Conservation (phyloP, 2,113 vertebrate species). For the Thalassarche chlororhynchos region DNA sequence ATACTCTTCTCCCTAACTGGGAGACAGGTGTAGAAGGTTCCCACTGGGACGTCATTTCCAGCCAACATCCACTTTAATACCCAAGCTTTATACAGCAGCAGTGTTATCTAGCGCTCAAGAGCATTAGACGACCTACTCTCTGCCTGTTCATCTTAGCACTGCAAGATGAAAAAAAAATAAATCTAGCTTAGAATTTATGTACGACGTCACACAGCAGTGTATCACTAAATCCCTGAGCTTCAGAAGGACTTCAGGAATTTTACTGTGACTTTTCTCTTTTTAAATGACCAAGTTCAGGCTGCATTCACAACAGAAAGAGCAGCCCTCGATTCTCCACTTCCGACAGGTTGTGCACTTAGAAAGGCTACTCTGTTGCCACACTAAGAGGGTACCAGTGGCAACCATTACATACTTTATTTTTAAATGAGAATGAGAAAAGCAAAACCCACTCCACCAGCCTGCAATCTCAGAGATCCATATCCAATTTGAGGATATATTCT, state of each 20-base stretch:
- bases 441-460: background rate
- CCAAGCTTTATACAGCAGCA: background rate
- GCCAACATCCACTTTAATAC: background rate
- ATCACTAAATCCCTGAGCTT: background rate
- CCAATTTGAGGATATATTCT: background rate
- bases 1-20: background rate
- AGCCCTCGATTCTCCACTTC: background rate
- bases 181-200: background rate
- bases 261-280: background rate
- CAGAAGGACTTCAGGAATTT: background rate
- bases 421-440: background rate
- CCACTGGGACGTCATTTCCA: background rate
- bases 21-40: background rate
- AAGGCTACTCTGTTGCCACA: background rate
- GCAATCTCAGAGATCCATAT: background rate
- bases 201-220: fast-evolving
- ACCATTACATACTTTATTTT: background rate
- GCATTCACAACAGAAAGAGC: background rate
- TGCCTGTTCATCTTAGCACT: background rate
- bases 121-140: background rate
- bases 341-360: background rate
- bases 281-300: background rate
- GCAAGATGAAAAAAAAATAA: background rate
- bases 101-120: background rate
- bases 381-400: background rate